These are phyloP conservation scores for Conomelus anceps DNA, from an alignment of 2,888 invertebrate species.

Conservation along the genomic window DNA sequence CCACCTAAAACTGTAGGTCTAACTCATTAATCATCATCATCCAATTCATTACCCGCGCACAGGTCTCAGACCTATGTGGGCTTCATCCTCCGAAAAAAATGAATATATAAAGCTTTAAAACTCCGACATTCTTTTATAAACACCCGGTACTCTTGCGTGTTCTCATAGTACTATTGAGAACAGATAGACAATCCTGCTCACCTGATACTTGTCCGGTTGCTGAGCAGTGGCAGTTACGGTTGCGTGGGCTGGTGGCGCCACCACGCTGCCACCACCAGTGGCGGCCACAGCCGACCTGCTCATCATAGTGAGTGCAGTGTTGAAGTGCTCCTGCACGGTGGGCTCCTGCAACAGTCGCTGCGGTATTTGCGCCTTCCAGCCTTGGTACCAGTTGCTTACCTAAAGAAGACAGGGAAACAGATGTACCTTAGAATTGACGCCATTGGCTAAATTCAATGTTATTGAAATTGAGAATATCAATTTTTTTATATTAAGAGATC, in stretches of 20 bases:
- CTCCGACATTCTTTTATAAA: too few relatives aligned
- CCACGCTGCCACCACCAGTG: constrained; percentile 44
- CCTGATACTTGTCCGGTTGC: constrained; percentile 38
- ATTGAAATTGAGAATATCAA: too few relatives aligned
- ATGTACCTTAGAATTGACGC: too few relatives aligned
- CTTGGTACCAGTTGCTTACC: constrained; percentile 50
- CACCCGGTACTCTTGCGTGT: too few relatives aligned
- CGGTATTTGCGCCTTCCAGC: constrained; percentile 53
- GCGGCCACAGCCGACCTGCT: constrained; percentile 58
- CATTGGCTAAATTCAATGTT: too few relatives aligned
- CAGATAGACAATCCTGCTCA: constrained; percentile 4
- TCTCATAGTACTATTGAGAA: neutral
- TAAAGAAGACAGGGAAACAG: neutral
- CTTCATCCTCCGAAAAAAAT: too few relatives aligned
- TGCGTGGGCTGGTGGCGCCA: constrained; percentile 42
- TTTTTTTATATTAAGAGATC: too few relatives aligned
- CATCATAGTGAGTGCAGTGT: constrained; percentile 89
- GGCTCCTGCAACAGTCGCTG: constrained; percentile 49
- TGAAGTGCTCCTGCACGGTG: constrained; percentile 66
- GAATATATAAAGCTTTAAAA: too few relatives aligned
- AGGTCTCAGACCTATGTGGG: too few relatives aligned
- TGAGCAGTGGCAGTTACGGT: constrained; percentile 42
- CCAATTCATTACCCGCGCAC: too few relatives aligned
- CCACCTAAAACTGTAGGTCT: too few relatives aligned
- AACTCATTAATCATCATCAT: too few relatives aligned